Evolutionary conservation across 2,797 vertebrate genomes (phyloP), one percentile per base, ranked within the genome.

Genomic region (Potorous gilbertii): DNA sequence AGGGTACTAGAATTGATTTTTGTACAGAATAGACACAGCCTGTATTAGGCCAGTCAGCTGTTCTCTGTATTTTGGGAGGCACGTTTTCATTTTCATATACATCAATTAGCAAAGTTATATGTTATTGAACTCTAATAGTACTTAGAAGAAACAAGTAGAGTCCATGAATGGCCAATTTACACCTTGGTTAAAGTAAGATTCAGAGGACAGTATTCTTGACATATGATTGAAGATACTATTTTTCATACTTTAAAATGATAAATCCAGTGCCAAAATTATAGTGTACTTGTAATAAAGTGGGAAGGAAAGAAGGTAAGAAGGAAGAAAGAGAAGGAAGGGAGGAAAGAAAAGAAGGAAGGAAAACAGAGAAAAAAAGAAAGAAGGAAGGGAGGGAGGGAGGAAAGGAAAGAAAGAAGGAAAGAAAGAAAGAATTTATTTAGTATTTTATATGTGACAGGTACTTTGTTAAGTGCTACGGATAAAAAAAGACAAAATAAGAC

Each of bases 171-270:
- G 29, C 93, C 57, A 50, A 29, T 93, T 96, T 90, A 93, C 54
- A 62, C 92, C 56, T 94, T 81, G 24, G 28, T 93, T 96, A 95
- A 94, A 96, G 91, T 54, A 55, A 24, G 31, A 95, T 21, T 94
- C 91, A 31, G 27, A 56, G 56, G 34, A 62, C 96, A 96, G 91
- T 95, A 59, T 95, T 93, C 92, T 21, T 28, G 52, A 89, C 59
- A 56, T 94, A 94, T 54, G 92, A 55, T 55, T 96, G 95, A 55
- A 52, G 6, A 46, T 87, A 18, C 34, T 74, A 16, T n/a, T 74
- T 66, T 40, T 74, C 62, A 21, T 74, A 40, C n/a, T 74, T 74
- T 74, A 21, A 74, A 74, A 74, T 74, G 5, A 6, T 74, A n/a
- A 74, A 74, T n/a, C 34, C 16, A 74, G 14, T n/a, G 14, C 34